phyloP scores from a whole-genome alignment of 2,888 invertebrate species.

The Meloe dianella region DNA sequence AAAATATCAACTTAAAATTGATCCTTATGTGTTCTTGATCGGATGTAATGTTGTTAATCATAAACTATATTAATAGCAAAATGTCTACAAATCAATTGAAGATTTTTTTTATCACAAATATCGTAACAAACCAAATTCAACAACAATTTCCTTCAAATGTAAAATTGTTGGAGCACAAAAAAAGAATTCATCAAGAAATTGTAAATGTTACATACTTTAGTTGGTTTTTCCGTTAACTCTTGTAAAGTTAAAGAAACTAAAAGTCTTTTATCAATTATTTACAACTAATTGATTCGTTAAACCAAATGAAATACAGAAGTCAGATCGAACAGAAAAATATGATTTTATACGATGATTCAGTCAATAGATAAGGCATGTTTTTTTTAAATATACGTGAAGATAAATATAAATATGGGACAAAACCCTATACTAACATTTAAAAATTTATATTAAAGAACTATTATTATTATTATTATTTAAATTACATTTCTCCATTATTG shows the following conservation, averaged over 20 bases:
- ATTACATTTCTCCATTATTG: conserved; percentile 69
- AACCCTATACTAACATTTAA: no score
- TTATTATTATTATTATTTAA: conserved; percentile 20
- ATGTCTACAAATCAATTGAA: neutral
- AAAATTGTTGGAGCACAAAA: no score
- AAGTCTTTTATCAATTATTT: conserved; percentile 2
- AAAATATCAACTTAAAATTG: neutral
- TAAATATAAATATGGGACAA: neutral
- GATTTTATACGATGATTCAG: conserved; percentile 17
- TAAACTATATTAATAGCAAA: conserved; percentile 31
- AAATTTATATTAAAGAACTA: no score
- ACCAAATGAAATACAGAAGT: neutral
- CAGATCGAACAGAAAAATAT: neutral
- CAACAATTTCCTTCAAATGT: neutral
- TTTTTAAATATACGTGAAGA: neutral
- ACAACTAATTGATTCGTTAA: neutral
- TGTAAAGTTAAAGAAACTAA: conserved; percentile 10
- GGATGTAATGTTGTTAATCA: neutral
- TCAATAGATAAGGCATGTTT: conserved; percentile 15
- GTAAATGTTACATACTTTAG: conserved; percentile 24
- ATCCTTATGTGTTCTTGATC: neutral
- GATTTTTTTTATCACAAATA: conserved; percentile 13
- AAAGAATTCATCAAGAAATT: conserved; percentile 9
- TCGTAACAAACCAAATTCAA: neutral
- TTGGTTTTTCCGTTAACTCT: conserved; percentile 20